Conservation (phyloP, 2,888 invertebrate species). For the Nysson spinosus region DNA sequence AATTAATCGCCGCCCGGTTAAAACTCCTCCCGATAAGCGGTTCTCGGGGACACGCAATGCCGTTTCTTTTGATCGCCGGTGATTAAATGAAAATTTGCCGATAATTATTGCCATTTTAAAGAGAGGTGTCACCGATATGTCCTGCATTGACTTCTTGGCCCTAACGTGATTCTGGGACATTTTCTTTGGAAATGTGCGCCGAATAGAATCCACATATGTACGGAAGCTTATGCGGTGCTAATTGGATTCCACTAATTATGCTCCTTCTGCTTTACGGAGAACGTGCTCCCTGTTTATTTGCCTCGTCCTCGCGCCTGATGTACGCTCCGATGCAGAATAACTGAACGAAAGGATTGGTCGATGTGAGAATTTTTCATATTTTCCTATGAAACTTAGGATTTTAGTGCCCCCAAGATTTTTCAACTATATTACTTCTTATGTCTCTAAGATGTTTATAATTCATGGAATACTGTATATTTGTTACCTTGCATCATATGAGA, state of each 20-base stretch:
- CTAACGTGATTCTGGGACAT: neutral
- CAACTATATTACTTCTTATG: no score
- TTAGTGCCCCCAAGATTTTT: no score
- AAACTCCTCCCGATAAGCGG: conserved; percentile 29
- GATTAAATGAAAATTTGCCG: conserved; percentile 21
- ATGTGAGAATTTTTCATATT: no score
- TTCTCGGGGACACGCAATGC: neutral
- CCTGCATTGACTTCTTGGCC: conserved; percentile 2
- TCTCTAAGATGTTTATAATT: no score
- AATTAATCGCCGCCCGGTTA: conserved; percentile 40
- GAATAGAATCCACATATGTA: neutral
- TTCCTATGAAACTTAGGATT: no score
- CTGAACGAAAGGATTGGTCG: neutral
- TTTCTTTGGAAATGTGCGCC: neutral
- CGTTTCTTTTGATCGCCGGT: conserved; percentile 12
- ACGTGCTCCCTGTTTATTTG: conserved; percentile 30
- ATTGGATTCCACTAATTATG: conserved; percentile 54
- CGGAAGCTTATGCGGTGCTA: conserved; percentile 30
- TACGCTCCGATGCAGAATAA: conserved; percentile 7
- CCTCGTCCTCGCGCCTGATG: conserved; percentile 20
- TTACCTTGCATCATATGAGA: no score
- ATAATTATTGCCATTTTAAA: conserved; percentile 5
- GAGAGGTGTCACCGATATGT: conserved; percentile 5
- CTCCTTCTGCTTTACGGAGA: conserved; percentile 14
- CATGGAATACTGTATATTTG: no score